phyloP scores from a whole-genome alignment of 2,113 vertebrate genomes.

The Rhabdomys dilectus region DNA sequence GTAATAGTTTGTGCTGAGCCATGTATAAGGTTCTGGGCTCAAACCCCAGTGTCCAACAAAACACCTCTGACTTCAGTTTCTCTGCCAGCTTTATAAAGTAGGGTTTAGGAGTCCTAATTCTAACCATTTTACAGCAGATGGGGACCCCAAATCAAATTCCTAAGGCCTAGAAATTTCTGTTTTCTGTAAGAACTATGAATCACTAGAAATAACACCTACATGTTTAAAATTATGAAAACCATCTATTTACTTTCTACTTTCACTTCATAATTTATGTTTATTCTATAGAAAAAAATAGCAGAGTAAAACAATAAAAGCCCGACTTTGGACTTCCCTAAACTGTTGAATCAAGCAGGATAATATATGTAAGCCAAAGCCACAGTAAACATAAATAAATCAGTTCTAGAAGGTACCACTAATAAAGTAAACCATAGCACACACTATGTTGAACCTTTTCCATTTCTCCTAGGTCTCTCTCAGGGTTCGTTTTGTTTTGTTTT shows the following conservation, averaged over 20 bases:
- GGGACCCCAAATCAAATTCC: background rate
- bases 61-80: background rate
- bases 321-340: background rate
- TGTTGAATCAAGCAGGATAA: constrained; percentile 18
- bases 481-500: background rate
- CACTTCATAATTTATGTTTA: background rate
- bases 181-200: constrained; percentile 21
- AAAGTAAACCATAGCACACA: constrained; percentile 43
- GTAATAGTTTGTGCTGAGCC: background rate
- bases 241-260: constrained; percentile 30
- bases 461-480: background rate
- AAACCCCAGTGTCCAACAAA: background rate
- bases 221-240: constrained; percentile 4
- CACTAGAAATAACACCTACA: constrained; percentile 11
- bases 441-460: constrained; percentile 13
- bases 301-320: constrained; percentile 20
- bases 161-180: background rate
- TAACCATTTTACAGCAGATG: background rate
- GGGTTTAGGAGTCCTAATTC: background rate
- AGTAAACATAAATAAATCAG: background rate
- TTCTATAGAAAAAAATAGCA: background rate
- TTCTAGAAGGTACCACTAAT: constrained; percentile 9
- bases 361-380: background rate
- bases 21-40: background rate
- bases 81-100: background rate